Conservation (phyloP, 2,797 vertebrate species). For the Tragopan temminckii region DNA sequence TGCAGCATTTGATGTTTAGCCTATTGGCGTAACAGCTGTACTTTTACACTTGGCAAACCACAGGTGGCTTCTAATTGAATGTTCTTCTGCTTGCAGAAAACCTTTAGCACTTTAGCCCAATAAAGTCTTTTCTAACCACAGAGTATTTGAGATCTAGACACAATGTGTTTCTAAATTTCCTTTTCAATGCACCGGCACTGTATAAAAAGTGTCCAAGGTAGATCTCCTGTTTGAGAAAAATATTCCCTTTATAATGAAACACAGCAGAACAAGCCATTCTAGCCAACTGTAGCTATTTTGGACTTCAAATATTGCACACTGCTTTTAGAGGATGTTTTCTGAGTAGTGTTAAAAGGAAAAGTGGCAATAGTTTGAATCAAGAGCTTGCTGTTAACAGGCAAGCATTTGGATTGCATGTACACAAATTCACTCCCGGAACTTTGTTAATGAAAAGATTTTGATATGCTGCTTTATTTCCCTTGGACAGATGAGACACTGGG, state of each 20-base stretch:
- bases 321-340: neutral
- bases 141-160: neutral
- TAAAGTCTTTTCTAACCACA: conserved; percentile 15
- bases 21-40: neutral
- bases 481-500: neutral
- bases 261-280: neutral
- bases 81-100: conserved; percentile 15
- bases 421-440: neutral
- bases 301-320: neutral
- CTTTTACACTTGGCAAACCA: neutral
- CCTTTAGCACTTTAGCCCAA: neutral
- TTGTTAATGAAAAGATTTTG: neutral
- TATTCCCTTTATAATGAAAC: neutral
- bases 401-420: neutral
- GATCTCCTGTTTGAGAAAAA: neutral
- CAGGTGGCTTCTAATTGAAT: conserved; percentile 49
- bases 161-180: neutral
- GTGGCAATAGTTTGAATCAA: neutral
- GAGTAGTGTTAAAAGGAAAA: neutral
- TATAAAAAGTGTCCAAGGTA: neutral
- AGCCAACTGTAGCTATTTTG: neutral
- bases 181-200: neutral
- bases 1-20: neutral
- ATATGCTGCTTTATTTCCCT: neutral
- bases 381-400: neutral